These are phyloP conservation scores for Cecidostiba fungosa DNA, from an alignment of 2,888 invertebrate species.

Conservation along the genomic window DNA sequence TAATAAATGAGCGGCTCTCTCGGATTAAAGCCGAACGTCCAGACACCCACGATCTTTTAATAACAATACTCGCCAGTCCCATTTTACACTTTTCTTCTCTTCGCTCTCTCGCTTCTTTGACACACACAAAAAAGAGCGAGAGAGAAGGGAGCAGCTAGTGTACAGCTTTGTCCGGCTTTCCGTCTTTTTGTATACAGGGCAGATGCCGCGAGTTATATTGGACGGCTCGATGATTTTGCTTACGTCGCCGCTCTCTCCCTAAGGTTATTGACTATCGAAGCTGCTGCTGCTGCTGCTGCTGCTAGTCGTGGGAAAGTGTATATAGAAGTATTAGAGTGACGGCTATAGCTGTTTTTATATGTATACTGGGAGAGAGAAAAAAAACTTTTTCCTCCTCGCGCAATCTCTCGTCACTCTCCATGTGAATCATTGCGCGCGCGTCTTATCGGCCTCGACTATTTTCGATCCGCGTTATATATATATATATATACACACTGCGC, in stretches of 20 bases:
- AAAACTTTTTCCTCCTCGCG: neutral
- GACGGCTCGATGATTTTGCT: conserved; percentile 23
- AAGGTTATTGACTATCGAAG: conserved; percentile 17
- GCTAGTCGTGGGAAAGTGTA: conserved; percentile 1
- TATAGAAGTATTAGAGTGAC: neutral
- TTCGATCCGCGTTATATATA: neutral
- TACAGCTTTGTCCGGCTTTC: neutral
- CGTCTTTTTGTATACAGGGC: conserved; percentile 9
- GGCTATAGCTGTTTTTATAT: neutral
- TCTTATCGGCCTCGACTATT: neutral
- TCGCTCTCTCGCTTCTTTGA: neutral
- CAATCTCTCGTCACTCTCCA: neutral
- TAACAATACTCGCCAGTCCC: neutral
- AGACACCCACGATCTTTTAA: neutral
- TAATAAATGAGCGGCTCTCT: conserved; percentile 12
- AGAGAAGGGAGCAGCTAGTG: neutral
- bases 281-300: neutral
- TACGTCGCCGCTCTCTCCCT: neutral
- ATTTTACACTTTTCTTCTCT: conserved; percentile 20
- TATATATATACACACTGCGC: no score
- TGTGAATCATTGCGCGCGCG: neutral
- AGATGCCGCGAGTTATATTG: conserved; percentile 17
- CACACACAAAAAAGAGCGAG: neutral
- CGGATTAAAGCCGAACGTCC: conserved; percentile 13
- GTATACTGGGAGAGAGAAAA: neutral